Evolutionary conservation across 2,797 vertebrate genomes (phyloP), one percentile per base, ranked within the genome.

Genomic region (Tachyglossus aculeatus): DNA sequence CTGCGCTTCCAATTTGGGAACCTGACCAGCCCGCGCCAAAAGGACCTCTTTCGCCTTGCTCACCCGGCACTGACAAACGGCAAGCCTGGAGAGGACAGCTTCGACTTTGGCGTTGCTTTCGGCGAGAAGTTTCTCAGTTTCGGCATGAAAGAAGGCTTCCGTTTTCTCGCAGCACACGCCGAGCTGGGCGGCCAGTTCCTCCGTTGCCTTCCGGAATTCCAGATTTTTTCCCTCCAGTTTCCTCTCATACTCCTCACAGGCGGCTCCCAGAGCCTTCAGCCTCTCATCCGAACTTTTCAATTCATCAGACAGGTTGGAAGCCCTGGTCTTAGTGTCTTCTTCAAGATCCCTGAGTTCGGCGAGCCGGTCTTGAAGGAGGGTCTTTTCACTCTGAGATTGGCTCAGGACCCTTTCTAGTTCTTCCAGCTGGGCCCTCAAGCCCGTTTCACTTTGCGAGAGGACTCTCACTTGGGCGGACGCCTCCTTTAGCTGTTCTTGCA

Each of bases 401-500:
- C 84, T 90, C 33, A 96, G 86, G 84, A 97, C 95, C 48, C 75
- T 89, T 82, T 96, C 94, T 50, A 95, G 47, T 21, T 90, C 93
- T 85, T 95, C 91, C 38, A 95, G 83, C 59, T 96, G 94, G 16
- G 89, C 88, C 90, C 94, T 95, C 16, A 96, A 77, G 41, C 94
- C 59, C 5, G 33, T 80, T 83, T 96, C 95, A 13, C 65, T 90
- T 67, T 93, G 82, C 50, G 94, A 94, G 60, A 96, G 91, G 87
- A 78, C 62, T 38, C 88, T 88, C 32, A 95, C 55, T 43, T 93
- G 89, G 45, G 74, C 81, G 5, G 92, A 93, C n/a, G 94, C 91
- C 72, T 94, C 90, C 9, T 84, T 88, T 10, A 98, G 85, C 50
- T 97, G 94, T 24, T 94, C 94, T 75, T 96, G 93, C 44, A 98